These are phyloP conservation scores for Pollenia griseotomentosa DNA, from an alignment of 2,888 invertebrate species.

Conservation along the genomic window DNA sequence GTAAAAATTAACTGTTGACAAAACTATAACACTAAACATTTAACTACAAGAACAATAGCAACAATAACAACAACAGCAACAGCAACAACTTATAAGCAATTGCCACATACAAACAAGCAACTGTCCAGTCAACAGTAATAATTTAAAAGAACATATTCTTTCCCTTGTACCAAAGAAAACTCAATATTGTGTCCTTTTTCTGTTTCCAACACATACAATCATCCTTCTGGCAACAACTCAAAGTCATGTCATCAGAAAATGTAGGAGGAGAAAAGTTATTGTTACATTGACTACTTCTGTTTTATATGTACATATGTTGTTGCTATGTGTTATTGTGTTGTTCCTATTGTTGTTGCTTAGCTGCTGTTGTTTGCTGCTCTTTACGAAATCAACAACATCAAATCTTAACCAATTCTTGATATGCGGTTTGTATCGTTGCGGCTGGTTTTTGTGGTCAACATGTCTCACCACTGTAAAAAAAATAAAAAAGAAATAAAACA, in stretches of 20 bases:
- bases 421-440: constrained; percentile 69
- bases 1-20: constrained; percentile 71
- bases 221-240: constrained; percentile 22
- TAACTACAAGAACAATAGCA: constrained; percentile 39
- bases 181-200: constrained; percentile 32
- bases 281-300: constrained; percentile 8
- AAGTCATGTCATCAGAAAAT: constrained; percentile 27
- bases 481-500: constrained; percentile 9
- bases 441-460: constrained; percentile 63
- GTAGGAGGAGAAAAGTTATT: constrained; percentile 52
- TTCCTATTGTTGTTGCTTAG: constrained; percentile 6
- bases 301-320: constrained; percentile 13
- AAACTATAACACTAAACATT: constrained; percentile 60
- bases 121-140: constrained; percentile 55
- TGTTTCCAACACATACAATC: constrained; percentile 21
- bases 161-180: constrained; percentile 17
- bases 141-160: constrained; percentile 55
- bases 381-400: constrained; percentile 64
- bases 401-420: constrained; percentile 72
- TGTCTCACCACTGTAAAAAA: constrained; percentile 33
- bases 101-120: constrained; percentile 44
- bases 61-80: not conserved
- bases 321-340: constrained; percentile 33
- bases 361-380: constrained; percentile 41
- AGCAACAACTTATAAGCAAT: constrained; percentile 42